phyloP scores from a whole-genome alignment of 2,797 vertebrate species.

The Pyrocephalus nanus region DNA sequence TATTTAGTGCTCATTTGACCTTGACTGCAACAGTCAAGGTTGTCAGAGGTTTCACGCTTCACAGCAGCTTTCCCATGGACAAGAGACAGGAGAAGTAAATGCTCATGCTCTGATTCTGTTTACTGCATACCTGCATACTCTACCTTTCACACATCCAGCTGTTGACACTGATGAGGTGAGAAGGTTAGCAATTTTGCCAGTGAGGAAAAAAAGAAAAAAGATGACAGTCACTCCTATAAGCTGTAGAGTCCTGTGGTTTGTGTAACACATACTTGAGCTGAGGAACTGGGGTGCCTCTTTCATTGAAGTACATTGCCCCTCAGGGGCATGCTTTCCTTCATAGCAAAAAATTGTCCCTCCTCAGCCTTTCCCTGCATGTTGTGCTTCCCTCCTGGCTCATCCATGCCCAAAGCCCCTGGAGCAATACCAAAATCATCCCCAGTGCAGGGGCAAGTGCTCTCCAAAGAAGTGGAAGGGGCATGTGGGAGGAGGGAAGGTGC shows the following conservation, averaged over 20 bases:
- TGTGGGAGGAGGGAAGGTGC: neutral
- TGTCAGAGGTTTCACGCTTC: slow-evolving; percentile 50
- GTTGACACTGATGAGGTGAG: neutral
- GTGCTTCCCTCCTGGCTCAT: neutral
- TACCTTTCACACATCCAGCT: neutral
- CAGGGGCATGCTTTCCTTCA: neutral
- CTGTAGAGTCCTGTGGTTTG: neutral
- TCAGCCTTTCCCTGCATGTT: neutral
- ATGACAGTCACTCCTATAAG: neutral
- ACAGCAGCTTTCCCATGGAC: slow-evolving; percentile 19
- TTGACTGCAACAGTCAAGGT: slow-evolving; percentile 48
- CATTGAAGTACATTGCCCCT: neutral
- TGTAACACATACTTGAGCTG: neutral
- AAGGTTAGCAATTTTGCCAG: slow-evolving; percentile 11
- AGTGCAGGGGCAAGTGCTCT: fast-evolving
- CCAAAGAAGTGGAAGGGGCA: neutral
- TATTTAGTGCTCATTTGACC: slow-evolving; percentile 48
- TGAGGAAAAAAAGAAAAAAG: neutral
- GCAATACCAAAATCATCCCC: neutral
- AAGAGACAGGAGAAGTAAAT: slow-evolving; percentile 19
- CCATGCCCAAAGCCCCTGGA: neutral
- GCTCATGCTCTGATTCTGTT: neutral
- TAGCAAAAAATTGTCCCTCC: neutral
- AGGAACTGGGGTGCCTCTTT: neutral
- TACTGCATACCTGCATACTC: neutral